Base-by-base conservation (phyloP, 2,797 vertebrate genomes). In the Acanthurus tractus region DNA sequence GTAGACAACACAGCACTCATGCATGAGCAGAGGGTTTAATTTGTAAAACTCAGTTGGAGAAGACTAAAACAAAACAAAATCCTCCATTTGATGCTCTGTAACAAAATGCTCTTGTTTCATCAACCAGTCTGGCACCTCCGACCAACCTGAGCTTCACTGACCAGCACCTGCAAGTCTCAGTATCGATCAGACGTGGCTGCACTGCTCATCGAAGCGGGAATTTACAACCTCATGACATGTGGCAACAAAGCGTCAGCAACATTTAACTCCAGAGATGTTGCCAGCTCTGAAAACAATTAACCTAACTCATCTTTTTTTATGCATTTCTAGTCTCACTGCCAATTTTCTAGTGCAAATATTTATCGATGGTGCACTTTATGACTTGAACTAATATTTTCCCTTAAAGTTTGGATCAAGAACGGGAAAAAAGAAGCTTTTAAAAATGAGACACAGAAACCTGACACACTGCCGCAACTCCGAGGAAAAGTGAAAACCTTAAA, bases 141-240 rank as follows among this genome's bases (percentile, higher is more conserved):
- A 18, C 46, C 9, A 63, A 42, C 38, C 12, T 44, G 29, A 68
- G 22, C 44, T 15, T 38, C 25, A 49, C 18, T 8, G 52, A 46
- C 13, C 15, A 14, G 25, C 49, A 61, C 54, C 57, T 63, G 13
- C 40, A 64, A 22, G 15, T 14, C 25, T 65, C 13, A 12, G 52
- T 66, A 58, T 56, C 67, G 68, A 76, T 63, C 72, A 34, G 54
- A 53, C 66, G 49, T 4, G 42, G 77, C 53, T 70, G 69, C 38
- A 48, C 71, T 58, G 64, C 58, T 84, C 56, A 70, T 79, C 79
- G 75, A 69, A 29, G 18, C 36, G 34, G 64, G 62, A 71, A 52
- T 69, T 65, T 78, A 73, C 49, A 61, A 23, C 17, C 36, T 29
- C 25, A 29, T 29, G 25, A 4, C 25, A 29, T 25, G 25, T 25